These are phyloP conservation scores for Sussaba pulchella DNA, from an alignment of 2,888 invertebrate genomes.

Conservation along the genomic window DNA sequence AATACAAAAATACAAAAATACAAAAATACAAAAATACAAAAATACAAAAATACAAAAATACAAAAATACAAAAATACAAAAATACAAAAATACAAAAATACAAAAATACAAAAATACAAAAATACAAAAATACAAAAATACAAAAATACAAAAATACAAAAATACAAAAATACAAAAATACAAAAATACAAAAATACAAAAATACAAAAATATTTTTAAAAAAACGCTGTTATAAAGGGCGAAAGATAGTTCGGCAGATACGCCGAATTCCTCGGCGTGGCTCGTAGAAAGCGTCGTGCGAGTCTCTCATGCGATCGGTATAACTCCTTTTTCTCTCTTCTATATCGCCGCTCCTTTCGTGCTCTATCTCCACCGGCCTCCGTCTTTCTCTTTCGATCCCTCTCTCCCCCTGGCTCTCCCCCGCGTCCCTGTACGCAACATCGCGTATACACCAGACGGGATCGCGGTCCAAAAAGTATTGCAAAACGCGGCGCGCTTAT, in stretches of 20 bases:
- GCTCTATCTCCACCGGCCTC: slow-evolving; percentile 45
- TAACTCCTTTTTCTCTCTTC: slow-evolving; percentile 56
- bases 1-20: no score
- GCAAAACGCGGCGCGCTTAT: slow-evolving; percentile 61
- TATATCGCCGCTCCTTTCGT: slow-evolving; percentile 29
- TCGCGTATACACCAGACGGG: slow-evolving; percentile 72
- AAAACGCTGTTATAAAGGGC: slow-evolving; percentile 22
- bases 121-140: no score
- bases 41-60: no score
- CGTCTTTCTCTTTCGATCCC: slow-evolving; percentile 56
- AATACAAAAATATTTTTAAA: no score
- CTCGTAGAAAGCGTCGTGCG: slow-evolving; percentile 58
- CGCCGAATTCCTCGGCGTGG: slow-evolving; percentile 70
- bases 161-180: no score
- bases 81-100: no score
- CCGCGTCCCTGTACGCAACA: slow-evolving; percentile 55
- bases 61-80: no score
- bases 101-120: no score
- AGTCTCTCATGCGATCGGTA: slow-evolving; percentile 63
- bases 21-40: no score
- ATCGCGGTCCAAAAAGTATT: slow-evolving; percentile 73
- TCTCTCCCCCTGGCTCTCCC: slow-evolving; percentile 27
- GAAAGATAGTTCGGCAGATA: slow-evolving; percentile 63
- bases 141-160: no score
- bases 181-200: no score